A percentile compares a stretch with the other conserved stretches of the same genome.
phyloP scores from a whole-genome alignment of 2,888 invertebrate genomes.

The Parasteatoda lunata region DNA sequence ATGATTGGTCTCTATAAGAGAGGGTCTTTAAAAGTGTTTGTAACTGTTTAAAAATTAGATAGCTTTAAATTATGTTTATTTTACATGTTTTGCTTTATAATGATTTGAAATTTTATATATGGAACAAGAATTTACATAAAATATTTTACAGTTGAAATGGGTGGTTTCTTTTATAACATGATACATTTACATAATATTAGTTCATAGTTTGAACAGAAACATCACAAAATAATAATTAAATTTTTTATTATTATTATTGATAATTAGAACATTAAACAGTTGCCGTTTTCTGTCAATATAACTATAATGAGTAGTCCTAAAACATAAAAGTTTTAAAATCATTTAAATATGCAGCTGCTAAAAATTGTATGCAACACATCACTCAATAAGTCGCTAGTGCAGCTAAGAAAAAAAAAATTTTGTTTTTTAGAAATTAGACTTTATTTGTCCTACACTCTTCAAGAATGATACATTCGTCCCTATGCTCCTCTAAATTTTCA shows the following conservation, averaged over 20 bases:
- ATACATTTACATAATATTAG: not conserved
- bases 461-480: not conserved
- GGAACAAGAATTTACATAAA: conserved; percentile 61
- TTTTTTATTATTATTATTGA: not conserved
- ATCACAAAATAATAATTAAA: not conserved
- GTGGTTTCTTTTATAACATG: not conserved
- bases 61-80: conserved; percentile 31
- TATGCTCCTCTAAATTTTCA: no score
- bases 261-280: no score
- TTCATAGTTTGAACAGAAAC: not conserved
- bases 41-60: conserved; percentile 23
- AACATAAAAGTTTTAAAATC: no score
- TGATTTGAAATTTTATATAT: conserved; percentile 57
- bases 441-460: no score
- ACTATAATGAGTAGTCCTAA: no score
- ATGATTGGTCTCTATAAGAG: no score
- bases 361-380: no score
- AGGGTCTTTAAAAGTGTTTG: conserved; percentile 9
- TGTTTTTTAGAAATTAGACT: no score
- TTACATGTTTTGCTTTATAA: conserved; percentile 33
- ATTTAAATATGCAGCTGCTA: no score
- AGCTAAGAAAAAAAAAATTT: no score
- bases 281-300: no score
- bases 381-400: no score
- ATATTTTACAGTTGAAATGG: conserved; percentile 53